Conservation (phyloP, 2,888 invertebrate genomes). For the Eristalis pertinax region DNA sequence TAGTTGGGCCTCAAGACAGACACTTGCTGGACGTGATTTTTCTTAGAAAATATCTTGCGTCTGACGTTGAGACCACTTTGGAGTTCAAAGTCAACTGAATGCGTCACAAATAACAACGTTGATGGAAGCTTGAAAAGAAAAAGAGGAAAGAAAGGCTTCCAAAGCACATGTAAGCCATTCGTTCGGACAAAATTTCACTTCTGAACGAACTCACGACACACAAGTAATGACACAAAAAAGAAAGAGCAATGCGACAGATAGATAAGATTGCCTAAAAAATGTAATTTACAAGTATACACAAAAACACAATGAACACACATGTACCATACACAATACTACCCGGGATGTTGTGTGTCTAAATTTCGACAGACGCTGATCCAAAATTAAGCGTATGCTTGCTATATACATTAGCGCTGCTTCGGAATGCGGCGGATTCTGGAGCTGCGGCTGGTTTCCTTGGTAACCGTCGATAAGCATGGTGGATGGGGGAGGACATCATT, state of each 20-base stretch:
- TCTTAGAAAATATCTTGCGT: too few species aligned
- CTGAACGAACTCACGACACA: not conserved
- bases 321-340: slow-evolving; percentile 62
- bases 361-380: slow-evolving; percentile 52
- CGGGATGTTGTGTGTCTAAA: slow-evolving; percentile 8
- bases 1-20: too few species aligned
- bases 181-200: not conserved
- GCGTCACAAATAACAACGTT: too few species aligned
- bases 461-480: slow-evolving; percentile 49
- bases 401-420: slow-evolving; percentile 62
- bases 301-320: slow-evolving; percentile 24
- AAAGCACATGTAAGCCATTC: not conserved
- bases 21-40: too few species aligned
- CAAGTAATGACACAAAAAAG: not conserved
- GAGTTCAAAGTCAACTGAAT: too few species aligned
- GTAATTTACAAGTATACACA: not conserved
- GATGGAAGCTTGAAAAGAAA: too few species aligned
- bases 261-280: not conserved
- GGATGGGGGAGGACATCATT: not conserved
- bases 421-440: slow-evolving; percentile 23
- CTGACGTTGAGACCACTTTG: too few species aligned
- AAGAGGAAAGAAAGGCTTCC: too few species aligned
- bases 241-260: not conserved
- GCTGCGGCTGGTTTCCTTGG: slow-evolving; percentile 43
- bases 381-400: slow-evolving; percentile 45